Base-by-base conservation (phyloP, 2,113 vertebrate genomes). In the Cryptomyrus ogoouensis region DNA sequence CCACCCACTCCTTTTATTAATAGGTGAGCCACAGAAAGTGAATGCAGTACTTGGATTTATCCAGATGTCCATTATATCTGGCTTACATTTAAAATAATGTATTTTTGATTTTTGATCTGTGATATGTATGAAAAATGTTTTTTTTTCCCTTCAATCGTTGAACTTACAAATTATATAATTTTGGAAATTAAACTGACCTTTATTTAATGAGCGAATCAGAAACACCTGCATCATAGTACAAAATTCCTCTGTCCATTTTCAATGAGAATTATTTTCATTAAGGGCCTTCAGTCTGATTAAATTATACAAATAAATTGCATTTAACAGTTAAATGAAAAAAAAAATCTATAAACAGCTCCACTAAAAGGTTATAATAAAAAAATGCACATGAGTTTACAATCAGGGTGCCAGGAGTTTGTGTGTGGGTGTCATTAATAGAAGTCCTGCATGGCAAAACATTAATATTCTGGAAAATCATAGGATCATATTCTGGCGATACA, bases 351-450 rank as follows among this genome's bases (percentile, higher is more conserved):
- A 50, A 47, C 1, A 19, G 56, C 39, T 66, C 10, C 46, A 27
- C 15, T 77, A 44, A 27, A 19, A 70, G 44, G 88, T 86, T 77
- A 85, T 66, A 24, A 24, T 7, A 3, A 7, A 49, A 95, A 96
- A 96, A 97, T 77, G 70, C 70, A 74, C 31, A 39, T 19, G 47
- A 90, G 77, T 46, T 70, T 35, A 42, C 74, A 70, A 87, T 88
- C 83, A 86, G 53, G n/a, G 27, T 90, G 62, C n/a, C 62, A 52
- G 42, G n/a, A 58, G 70, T 87, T 89, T 27, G 39, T 58, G 56
- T 88, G 89, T 92, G 39, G 52, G 88, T 74, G 86, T 66, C 52
- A 90, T 89, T 91, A 80, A 88, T 90, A 91, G 62, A 91, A 89
- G 70, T 46, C 70, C 35, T 31, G 80, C 35, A 10, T 66, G 31